A percentile compares a stretch with the other conserved stretches of the same genome.
phyloP scores from a whole-genome alignment of 2,888 invertebrate genomes.

The Xestia rhomboidea region DNA sequence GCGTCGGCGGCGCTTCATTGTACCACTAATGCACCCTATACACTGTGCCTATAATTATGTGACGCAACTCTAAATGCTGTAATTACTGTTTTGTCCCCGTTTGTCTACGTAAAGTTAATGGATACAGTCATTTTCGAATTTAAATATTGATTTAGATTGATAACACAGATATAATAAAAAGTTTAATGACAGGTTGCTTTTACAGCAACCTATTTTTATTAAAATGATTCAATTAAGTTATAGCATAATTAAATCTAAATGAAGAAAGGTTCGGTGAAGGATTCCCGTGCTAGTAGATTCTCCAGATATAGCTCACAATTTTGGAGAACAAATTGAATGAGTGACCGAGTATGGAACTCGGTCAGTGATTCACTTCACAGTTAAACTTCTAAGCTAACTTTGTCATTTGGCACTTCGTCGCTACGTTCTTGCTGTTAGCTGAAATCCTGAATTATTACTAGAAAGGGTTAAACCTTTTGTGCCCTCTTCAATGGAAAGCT shows the following conservation, averaged over 20 bases:
- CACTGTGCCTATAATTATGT: constrained; percentile 83
- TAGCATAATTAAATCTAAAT: background rate
- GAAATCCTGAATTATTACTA: constrained; percentile 66
- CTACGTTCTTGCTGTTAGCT: constrained; percentile 48
- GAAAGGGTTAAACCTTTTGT: constrained; percentile 57
- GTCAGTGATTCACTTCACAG: constrained; percentile 60
- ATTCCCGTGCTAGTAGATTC: constrained; percentile 2
- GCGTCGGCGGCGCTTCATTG: constrained; percentile 74
- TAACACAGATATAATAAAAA: constrained; percentile 8
- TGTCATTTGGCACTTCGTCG: constrained; percentile 73
- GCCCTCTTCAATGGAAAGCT: constrained; percentile 39
- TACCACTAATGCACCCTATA: constrained; percentile 85
- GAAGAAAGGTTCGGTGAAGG: background rate
- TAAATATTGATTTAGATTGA: constrained; percentile 38
- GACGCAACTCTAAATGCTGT: constrained; percentile 85
- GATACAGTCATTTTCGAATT: constrained; percentile 77
- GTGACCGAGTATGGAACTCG: constrained; percentile 59
- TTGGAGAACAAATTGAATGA: constrained; percentile 63
- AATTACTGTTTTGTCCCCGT: constrained; percentile 86
- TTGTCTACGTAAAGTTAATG: constrained; percentile 78
- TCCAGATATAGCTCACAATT: constrained; percentile 51
- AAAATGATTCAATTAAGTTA: background rate
- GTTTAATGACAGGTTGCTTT: background rate
- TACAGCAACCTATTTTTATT: background rate
- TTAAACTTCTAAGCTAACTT: constrained; percentile 75